Evolutionary conservation across 2,888 invertebrate species (phyloP).

Genomic region (Heteropelma amictum): DNA sequence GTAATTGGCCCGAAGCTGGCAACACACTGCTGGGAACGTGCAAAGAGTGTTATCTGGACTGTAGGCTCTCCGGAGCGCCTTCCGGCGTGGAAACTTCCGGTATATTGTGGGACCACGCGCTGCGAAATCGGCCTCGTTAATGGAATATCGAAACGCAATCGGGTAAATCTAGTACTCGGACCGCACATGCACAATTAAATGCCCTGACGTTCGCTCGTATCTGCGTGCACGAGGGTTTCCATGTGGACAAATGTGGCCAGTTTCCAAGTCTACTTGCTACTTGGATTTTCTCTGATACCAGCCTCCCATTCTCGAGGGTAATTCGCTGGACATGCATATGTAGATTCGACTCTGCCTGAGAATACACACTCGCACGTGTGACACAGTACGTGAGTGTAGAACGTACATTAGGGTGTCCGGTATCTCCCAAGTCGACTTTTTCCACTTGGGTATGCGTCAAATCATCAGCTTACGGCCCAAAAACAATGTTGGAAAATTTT

Average conservation of each 20-base stretch:
- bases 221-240: too few species aligned
- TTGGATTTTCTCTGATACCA: conserved; percentile 16
- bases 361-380: neutral
- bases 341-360: neutral
- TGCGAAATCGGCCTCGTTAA: conserved; percentile 33
- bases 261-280: neutral
- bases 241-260: neutral
- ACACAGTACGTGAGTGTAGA: conserved; percentile 11
- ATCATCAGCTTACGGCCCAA: too few species aligned
- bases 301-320: conserved; percentile 1
- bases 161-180: conserved; percentile 19
- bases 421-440: too few species aligned
- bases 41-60: conserved; percentile 8
- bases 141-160: conserved; percentile 29
- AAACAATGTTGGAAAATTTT: too few species aligned
- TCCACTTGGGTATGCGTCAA: too few species aligned
- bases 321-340: conserved; percentile 2
- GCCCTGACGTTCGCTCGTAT: too few species aligned
- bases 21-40: neutral
- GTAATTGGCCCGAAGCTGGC: neutral
- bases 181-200: too few species aligned
- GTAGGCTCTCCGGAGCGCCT: conserved; percentile 2
- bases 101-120: neutral
- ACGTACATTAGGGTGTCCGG: too few species aligned
- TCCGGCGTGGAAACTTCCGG: conserved; percentile 41